Percentiles rank a stretch among this genome's conserved stretches.
phyloP scores from a whole-genome alignment of 2,888 invertebrate species.

The Cyaniris semiargus region DNA sequence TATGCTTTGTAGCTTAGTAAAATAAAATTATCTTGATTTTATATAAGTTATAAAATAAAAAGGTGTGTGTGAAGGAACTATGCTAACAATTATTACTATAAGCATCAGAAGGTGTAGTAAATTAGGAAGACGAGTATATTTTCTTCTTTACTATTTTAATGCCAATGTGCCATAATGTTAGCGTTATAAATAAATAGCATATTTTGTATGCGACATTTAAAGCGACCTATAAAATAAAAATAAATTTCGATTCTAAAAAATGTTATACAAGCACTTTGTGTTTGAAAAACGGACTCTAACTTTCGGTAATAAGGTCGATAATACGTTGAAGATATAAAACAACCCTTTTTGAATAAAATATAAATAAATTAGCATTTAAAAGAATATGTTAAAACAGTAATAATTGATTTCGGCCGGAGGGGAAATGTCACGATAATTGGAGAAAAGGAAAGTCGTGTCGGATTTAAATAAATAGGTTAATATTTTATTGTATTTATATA shows the following conservation, averaged over 20 bases:
- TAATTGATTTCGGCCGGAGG: conserved; percentile 64
- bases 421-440: conserved; percentile 60
- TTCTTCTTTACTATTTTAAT: not conserved
- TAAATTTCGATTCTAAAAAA: not conserved
- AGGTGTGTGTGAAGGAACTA: too few relatives aligned
- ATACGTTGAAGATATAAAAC: not conserved
- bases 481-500: conserved; percentile 36
- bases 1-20: not conserved
- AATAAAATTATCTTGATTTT: not conserved
- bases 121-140: too few relatives aligned
- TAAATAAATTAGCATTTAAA: conserved; percentile 62
- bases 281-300: not conserved
- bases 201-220: not conserved
- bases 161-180: not conserved
- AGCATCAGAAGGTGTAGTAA: too few relatives aligned
- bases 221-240: conserved; percentile 17
- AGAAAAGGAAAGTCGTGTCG: conserved; percentile 59
- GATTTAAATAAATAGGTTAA: conserved; percentile 45
- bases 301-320: not conserved
- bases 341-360: conserved; percentile 28
- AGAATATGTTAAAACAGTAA: conserved; percentile 68
- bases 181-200: not conserved
- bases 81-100: too few relatives aligned
- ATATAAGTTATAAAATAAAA: too few relatives aligned
- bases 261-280: not conserved